Conservation (phyloP, 2,797 vertebrate species). For the Melanotaenia maccullochi region DNA sequence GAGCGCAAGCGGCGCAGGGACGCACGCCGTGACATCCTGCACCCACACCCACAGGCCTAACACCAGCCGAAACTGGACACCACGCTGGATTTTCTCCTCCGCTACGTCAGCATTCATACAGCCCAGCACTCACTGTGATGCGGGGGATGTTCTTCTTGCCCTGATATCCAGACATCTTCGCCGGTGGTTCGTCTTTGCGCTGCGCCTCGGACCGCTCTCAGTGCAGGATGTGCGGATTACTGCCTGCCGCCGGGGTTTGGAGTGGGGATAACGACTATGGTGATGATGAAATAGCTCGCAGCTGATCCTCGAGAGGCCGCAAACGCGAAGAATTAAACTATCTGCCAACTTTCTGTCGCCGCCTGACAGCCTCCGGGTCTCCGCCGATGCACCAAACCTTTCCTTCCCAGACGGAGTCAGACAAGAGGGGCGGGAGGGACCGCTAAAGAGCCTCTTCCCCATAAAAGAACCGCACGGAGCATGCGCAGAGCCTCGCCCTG, state of each 20-base stretch:
- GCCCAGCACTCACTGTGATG: slow-evolving; percentile 93
- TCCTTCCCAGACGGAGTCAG: slow-evolving; percentile 81
- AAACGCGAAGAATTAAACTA: slow-evolving; percentile 38
- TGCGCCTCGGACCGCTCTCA: slow-evolving; percentile 68
- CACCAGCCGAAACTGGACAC: not conserved
- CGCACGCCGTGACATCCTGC: slow-evolving; percentile 61
- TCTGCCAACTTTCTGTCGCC: slow-evolving; percentile 59
- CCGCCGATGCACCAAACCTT: slow-evolving; percentile 83
- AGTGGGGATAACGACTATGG: slow-evolving; percentile 20
- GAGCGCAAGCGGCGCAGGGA: slow-evolving; percentile 25
- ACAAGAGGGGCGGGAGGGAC: slow-evolving; percentile 72
- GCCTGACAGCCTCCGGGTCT: slow-evolving; percentile 76
- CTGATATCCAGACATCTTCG: slow-evolving; percentile 94
- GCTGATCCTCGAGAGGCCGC: slow-evolving; percentile 42
- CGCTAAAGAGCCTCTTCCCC: slow-evolving; percentile 69
- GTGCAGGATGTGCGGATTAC: slow-evolving; percentile 60
- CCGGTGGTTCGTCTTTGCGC: slow-evolving; percentile 53
- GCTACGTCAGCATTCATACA: not conserved
- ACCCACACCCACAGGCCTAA: slow-evolving; percentile 59
- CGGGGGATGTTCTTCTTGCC: slow-evolving; percentile 99
- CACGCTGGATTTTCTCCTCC: not conserved
- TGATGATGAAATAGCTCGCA: slow-evolving; percentile 6
- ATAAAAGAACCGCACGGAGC: slow-evolving; percentile 76
- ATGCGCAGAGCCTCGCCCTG: slow-evolving; percentile 92
- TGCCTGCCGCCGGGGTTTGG: slow-evolving; percentile 27